Evolutionary conservation across 1,140 invertebrate genomes (phyloP), one percentile per base, ranked within the genome.

Genomic region (Chymomyza costata): DNA sequence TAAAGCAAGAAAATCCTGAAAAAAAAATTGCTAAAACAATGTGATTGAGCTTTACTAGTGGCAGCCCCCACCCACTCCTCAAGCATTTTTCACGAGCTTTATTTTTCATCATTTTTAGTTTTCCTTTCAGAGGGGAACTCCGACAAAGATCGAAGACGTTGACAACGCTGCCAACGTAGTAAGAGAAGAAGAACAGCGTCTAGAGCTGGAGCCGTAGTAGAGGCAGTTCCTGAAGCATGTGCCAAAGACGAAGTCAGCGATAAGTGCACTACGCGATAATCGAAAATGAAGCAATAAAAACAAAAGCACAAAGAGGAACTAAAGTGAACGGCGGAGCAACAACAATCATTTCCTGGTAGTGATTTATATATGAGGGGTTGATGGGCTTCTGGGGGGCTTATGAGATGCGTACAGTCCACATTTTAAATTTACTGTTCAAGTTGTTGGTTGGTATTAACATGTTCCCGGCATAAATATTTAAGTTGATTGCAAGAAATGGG

Each of bases 211-310:
- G n/a, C n/a, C n/a, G n/a, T n/a, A n/a, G 21, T 3, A 25, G 21
- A 8, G 21, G 21, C 3, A 25, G 21, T 5, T 5, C 3, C 21
- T n/a, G 21, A 25, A 25, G 21, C 3, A 25, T 3, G 3, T 25
- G 37, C 48, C 31, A 46, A 35, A 32, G 54, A 46, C 44, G 45
- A 69, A 44, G 37, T 32, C 64, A 68, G 59, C 64, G 65, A 69
- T 74, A 74, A 76, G 69, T 74, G 69, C 69, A 74, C 49, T 69
- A 55, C 52, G 47, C 70, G 70, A 74, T 74, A 69, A 74, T 76
- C 69, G 69, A 74, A 69, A 76, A 69, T 65, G 55, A 76, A 76
- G 65, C 60, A 76, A 74, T 74, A 57, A 61, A 74, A 76, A 74
- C 55, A 76, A 65, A 76, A 56, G 65, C 51, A 37, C 30, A 34